Evolutionary conservation across 92 coral and sea anemone genomes (phyloP).

Genomic region (Plumapathes pennacea): DNA sequence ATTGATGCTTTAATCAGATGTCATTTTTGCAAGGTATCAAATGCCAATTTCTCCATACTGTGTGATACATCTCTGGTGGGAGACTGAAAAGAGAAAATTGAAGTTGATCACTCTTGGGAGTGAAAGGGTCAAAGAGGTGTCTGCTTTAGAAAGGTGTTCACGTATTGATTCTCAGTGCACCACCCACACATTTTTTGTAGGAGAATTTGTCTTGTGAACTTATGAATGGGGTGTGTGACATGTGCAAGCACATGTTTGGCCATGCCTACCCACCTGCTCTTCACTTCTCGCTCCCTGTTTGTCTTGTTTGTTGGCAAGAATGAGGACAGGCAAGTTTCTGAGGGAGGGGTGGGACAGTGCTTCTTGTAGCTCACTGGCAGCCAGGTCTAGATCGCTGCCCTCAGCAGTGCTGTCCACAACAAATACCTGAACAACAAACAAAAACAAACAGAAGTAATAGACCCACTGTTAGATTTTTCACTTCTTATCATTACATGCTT

Average conservation of each 20-base stretch:
- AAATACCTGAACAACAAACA: constrained; percentile 59
- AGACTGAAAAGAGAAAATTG: too few species aligned
- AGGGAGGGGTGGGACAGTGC: constrained; percentile 84
- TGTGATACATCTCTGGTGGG: too few species aligned
- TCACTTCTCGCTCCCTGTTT: constrained; percentile 41
- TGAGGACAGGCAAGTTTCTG: constrained; percentile 68
- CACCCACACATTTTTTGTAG: too few species aligned
- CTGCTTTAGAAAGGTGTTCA: too few species aligned
- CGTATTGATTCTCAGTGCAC: too few species aligned
- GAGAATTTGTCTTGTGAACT: background rate
- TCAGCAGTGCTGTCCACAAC: constrained; percentile 78
- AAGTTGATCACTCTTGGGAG: too few species aligned
- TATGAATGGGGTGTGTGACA: background rate
- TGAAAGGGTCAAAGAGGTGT: too few species aligned
- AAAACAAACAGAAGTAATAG: too few species aligned
- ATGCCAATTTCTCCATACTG: too few species aligned
- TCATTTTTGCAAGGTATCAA: too few species aligned
- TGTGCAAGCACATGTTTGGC: background rate
- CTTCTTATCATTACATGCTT: too few species aligned
- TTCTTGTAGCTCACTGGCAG: constrained; percentile 72
- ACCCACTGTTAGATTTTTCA: background rate
- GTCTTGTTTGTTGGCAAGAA: constrained; percentile 91
- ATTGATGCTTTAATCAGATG: too few species aligned
- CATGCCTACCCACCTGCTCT: constrained; percentile 67
- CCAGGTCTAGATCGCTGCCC: constrained; percentile 80